Percentiles rank a stretch among this genome's conserved stretches.
Conservation (phyloP, 2,888 invertebrate genomes). For the Pachliopta kotzebuea region DNA sequence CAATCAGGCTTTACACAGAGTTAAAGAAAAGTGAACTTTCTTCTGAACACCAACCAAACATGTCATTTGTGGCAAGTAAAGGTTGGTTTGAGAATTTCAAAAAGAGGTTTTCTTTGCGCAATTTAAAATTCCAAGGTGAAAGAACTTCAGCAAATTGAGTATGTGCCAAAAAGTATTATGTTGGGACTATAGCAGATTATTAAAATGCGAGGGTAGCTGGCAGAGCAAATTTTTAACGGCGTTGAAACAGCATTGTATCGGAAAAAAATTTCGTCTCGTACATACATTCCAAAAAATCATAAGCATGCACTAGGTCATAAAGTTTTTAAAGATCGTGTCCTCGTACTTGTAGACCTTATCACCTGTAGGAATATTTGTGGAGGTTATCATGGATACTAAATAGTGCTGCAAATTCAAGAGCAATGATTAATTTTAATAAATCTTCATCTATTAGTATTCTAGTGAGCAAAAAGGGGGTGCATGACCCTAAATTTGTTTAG, state of each 20-base stretch:
- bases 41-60: not conserved
- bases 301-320: slow-evolving; percentile 8
- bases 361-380: not conserved
- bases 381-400: slow-evolving; percentile 32
- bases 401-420: slow-evolving; percentile 23
- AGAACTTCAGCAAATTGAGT: not conserved
- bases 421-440: slow-evolving; percentile 5
- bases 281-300: slow-evolving; percentile 8
- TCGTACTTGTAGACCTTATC: slow-evolving; percentile 1
- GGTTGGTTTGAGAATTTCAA: not conserved
- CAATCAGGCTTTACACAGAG: not conserved
- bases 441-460: slow-evolving; percentile 26
- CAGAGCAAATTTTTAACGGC: no score
- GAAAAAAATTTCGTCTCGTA: no score
- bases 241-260: no score
- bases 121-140: slow-evolving; percentile 5
- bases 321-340: slow-evolving; percentile 10
- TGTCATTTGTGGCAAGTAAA: not conserved
- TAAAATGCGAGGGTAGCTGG: no score
- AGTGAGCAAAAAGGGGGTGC: slow-evolving; percentile 37
- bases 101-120: slow-evolving; percentile 1
- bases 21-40: not conserved
- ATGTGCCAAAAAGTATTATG: not conserved
- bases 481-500: no score
- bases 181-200: no score